Percentiles rank a stretch among this genome's conserved stretches.
These are phyloP conservation scores for Coelopa pilipes DNA, from an alignment of 2,888 invertebrate genomes.

Conservation along the genomic window DNA sequence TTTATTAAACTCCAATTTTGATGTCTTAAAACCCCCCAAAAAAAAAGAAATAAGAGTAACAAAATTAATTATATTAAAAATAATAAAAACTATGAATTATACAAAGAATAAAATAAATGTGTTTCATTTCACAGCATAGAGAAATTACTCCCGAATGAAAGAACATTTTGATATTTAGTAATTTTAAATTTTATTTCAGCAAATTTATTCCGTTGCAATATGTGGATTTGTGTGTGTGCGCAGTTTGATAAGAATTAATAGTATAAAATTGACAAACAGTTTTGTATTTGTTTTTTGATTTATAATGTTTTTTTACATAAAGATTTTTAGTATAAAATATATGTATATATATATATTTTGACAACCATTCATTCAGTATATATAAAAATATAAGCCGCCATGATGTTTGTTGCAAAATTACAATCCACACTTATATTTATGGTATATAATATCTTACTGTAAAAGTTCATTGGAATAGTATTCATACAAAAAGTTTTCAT, in stretches of 20 bases:
- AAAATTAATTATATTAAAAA: constrained; percentile 39
- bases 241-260: neutral
- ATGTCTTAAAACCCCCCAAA: constrained; percentile 49
- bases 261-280: constrained; percentile 4
- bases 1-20: constrained; percentile 55
- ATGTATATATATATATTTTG: constrained; percentile 14
- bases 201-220: neutral
- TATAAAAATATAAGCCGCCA: constrained; percentile 30
- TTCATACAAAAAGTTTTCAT: neutral
- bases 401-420: constrained; percentile 18
- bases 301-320: neutral
- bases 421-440: neutral
- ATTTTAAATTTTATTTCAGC: neutral
- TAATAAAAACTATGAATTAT: constrained; percentile 42
- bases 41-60: constrained; percentile 39
- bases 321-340: constrained; percentile 17
- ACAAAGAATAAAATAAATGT: constrained; percentile 39
- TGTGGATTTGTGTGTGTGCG: neutral
- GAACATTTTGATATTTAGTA: neutral
- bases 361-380: constrained; percentile 9
- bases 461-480: too few relatives aligned
- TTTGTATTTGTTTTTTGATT: neutral
- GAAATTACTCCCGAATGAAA: neutral
- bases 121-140: neutral
- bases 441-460: too few relatives aligned